Evolutionary conservation across 2,888 invertebrate species (phyloP), one percentile per base, ranked within the genome.

Genomic region (Diplolepis rosae): DNA sequence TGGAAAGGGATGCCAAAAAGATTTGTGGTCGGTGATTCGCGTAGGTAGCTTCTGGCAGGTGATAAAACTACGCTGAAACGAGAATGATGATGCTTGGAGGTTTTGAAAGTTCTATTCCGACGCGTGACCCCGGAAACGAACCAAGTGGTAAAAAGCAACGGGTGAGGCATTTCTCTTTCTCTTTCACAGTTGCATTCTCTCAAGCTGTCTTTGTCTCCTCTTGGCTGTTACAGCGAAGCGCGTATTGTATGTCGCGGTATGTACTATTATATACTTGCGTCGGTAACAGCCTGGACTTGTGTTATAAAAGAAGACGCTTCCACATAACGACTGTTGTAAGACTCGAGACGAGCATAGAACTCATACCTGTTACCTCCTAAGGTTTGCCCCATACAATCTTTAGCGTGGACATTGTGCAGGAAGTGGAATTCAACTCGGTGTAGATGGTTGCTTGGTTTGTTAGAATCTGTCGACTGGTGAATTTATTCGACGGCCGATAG

Each of bases 111-210:
- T 85, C 82, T 84, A 85, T 85, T 87, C 77, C 80, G 82, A 82
- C 84, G 76, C 82, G 79, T 85, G 87, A 88, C 83, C 87, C 88
- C 87, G 88, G 87, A 88, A 88, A 85, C 82, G 80, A 79, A 77
- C 73, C 77, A 73, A 78, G 77, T 80, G 78, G 80, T 81, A 80
- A 79, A 76, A 80, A 78, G 72, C 76, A 75, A 73, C 71, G 66
- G 73, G 65, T 66, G 65, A 66, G 42, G 52, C 66, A 65, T 61
- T 5, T 52, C 70, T 65, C 65, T 48, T 79, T 70, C 72, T 77
- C 72, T 27, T 28, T 54, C 52, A 4, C 15, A 42, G 13, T 35
- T 52, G 11, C 18, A 45, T 67, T 68, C 65, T 42, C n/a, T 42
- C 30, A 11, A 48, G 48, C 42, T 65, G 15, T 70, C 72, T 70